A percentile compares a stretch with the other conserved stretches of the same genome.
Conservation (phyloP, 2,113 vertebrate species). For the Mastomys coucha region DNA sequence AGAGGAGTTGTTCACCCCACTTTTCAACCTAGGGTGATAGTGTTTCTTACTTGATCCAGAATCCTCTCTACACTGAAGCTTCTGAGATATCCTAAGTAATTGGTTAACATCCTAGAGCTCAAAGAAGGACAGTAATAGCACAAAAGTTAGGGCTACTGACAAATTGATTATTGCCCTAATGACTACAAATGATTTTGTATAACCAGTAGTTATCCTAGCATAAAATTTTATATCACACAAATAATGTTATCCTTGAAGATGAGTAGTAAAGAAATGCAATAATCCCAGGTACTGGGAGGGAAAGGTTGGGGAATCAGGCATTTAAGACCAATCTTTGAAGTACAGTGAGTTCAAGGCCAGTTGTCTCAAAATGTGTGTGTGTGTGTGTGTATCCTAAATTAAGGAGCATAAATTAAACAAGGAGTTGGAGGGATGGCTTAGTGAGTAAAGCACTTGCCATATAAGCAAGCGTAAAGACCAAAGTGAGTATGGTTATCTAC, state of each 20-base stretch:
- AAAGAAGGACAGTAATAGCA: conserved; percentile 36
- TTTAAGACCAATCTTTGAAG: background rate
- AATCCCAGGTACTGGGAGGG: background rate
- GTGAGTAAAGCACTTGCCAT: background rate
- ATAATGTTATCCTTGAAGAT: background rate
- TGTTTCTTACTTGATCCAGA: background rate
- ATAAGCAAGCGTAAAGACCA: background rate
- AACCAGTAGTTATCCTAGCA: conserved; percentile 32
- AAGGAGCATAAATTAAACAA: background rate
- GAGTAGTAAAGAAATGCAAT: background rate
- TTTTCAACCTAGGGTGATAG: conserved; percentile 22
- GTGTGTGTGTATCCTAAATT: background rate
- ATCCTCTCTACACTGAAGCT: conserved; percentile 31
- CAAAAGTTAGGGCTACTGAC: conserved; percentile 27
- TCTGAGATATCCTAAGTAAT: conserved; percentile 28
- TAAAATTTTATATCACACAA: conserved; percentile 34
- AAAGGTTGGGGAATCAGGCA: background rate
- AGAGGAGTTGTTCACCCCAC: background rate
- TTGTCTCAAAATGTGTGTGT: background rate
- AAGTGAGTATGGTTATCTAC: background rate
- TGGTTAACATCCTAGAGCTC: conserved; percentile 29
- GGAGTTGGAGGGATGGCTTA: background rate
- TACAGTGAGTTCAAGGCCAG: background rate
- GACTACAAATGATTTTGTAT: background rate
- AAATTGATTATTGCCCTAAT: conserved; percentile 46